Conservation (phyloP, 2,888 invertebrate species). For the Cosmopolites sordidus region DNA sequence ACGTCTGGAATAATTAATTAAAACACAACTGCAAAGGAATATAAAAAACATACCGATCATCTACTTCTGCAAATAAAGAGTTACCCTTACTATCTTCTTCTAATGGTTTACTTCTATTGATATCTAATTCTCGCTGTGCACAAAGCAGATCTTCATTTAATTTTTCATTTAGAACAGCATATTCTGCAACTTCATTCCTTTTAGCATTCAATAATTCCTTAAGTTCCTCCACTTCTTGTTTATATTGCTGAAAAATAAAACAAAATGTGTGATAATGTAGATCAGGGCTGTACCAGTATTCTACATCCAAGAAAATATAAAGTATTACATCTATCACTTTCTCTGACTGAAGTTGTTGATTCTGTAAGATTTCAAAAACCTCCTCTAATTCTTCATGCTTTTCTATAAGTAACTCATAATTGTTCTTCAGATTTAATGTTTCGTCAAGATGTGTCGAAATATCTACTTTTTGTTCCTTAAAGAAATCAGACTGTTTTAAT, state of each 20-base stretch:
- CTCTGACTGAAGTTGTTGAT: conserved; percentile 13
- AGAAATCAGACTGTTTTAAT: conserved; percentile 15
- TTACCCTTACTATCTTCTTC: conserved; percentile 40
- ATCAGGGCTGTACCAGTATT: no score
- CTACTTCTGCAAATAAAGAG: conserved; percentile 45
- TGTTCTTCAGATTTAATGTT: conserved; percentile 17
- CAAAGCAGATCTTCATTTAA: conserved; percentile 38
- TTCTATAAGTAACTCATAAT: conserved; percentile 19
- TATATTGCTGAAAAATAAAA: conserved; percentile 26
- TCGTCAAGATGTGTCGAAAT: conserved; percentile 18
- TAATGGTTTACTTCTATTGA: conserved; percentile 36
- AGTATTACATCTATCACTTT: conserved; percentile 10
- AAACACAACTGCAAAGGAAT: not conserved
- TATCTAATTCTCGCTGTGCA: conserved; percentile 36
- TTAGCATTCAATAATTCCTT: conserved; percentile 33
- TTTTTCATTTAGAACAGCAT: conserved; percentile 32
- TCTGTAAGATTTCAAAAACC: conserved; percentile 22
- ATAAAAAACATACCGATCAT: conserved; percentile 6
- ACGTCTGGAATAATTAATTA: conserved; percentile 30
- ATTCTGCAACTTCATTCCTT: conserved; percentile 35
- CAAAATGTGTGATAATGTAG: conserved; percentile 1
- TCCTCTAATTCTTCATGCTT: conserved; percentile 25
- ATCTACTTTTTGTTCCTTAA: conserved; percentile 3
- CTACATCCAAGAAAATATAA: not conserved
- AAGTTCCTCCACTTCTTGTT: conserved; percentile 29